Evolutionary conservation across 2,888 invertebrate species (phyloP), one percentile per base, ranked within the genome.

Genomic region (Sinopyrophorus schimmeli): DNA sequence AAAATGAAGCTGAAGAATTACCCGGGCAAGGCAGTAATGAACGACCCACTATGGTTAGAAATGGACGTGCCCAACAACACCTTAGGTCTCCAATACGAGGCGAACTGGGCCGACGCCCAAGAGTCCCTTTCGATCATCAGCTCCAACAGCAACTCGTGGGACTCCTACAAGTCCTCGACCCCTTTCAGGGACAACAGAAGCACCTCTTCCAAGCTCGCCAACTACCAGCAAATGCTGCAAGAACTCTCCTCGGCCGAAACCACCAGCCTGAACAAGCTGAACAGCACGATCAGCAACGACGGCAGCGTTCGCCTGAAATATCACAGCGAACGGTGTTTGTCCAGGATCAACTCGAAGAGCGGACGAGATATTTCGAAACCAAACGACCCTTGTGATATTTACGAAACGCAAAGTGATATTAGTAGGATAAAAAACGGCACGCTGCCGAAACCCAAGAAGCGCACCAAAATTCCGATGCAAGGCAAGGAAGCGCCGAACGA

Each of bases 1-100:
- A 65, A 57, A 53, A 90, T 91, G 90, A 89, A 88, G 79, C 87
- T 90, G 58, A 86, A 88, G 71, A 86, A 86, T 64, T 88, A 90
- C 72, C 90, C 90, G 27, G 90, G 90, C 57, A 87, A 87, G 74
- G 90, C 86, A 57, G 88, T 89, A 66, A 62, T 77, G 39, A 75
- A 78, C 54, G 79, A 80, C 51, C 80, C 82, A 44, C 75, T 68
- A 12, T 79, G 81, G 71, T 67, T 82, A 50, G 77, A 82, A 44
- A 79, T 87, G 78, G 89, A 88, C 70, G 79, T 80, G 58, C 82
- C 84, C 69, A 82, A 83, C 65, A 81, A 82, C 57, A 80, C 83
- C 27, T 79, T 80, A 60, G 83, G 83, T 59, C 79, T 87, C 35
- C 80, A 88, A 31, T 91, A 91, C 71, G 90, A 89, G 63, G 89